Evolutionary conservation across 1,140 invertebrate species (phyloP), one percentile per base, ranked within the genome.

Genomic region (Aphelenchoides fujianensis): DNA sequence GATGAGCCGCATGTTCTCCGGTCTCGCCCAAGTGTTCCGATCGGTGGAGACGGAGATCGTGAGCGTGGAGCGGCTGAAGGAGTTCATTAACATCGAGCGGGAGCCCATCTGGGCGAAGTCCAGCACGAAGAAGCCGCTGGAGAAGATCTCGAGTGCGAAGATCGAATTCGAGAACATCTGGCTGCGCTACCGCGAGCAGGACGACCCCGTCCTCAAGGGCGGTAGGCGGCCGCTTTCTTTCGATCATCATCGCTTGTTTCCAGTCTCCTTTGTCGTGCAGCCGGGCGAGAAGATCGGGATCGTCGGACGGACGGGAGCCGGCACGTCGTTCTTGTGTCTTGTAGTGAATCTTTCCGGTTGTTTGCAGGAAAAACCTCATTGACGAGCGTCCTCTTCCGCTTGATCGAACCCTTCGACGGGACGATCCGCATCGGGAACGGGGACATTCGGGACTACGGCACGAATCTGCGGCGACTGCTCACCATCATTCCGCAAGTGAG

Each of bases 41-140:
- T 63, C 64, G 34, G 48, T 41, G 23, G 73, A 74, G 54, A 73
- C 76, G 7, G 57, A 97, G 83, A 97, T 97, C 74, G 95, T 98
- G 0, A 92, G 94, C 16, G 94, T 98, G 1, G 95, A 98, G 85
- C 90, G 95, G 85, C 93, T 98, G 74, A 94, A 94, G 84, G 95
- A 98, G 83, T 98, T 97, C 83, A 90, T 91, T 1, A 91, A 95
- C 84, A 88, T 59, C 3, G 55, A 59, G 34, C 5, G 19, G 7
- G 55, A 59, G 34, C 3, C 3, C 7, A 30, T 59, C 7, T 59
- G 55, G 55, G n/a, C n/a, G n/a, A 59, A 59, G 23, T 19, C 19
- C 5, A 59, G 5, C 12, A 59, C 5, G 34, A 59, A 7, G 55
- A 32, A 5, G 5, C 19, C 41, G 23, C 41, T 48, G 19, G 82